Percentiles rank a stretch among this genome's conserved stretches.
Evolutionary conservation across 1,140 invertebrate species (phyloP).

Genomic region (Harpegnathos saltator): DNA sequence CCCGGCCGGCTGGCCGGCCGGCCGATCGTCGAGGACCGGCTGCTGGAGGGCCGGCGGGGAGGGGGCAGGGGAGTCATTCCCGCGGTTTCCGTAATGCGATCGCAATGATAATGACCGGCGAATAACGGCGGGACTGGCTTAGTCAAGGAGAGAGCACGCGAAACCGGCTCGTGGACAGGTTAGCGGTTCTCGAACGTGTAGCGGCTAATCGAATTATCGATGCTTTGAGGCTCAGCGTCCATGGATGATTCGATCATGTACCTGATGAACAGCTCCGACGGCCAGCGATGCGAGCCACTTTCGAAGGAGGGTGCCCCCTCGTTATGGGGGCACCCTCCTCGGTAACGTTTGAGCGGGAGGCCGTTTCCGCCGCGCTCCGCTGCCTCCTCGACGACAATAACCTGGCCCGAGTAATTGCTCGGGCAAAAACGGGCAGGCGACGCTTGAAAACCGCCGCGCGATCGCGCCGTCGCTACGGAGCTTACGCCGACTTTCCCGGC

Average conservation of each 20-base stretch:
- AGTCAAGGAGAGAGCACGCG: conserved; percentile 60
- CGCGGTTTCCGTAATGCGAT: conserved; percentile 24
- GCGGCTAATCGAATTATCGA: conserved; percentile 85
- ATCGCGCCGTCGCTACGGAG: too few relatives aligned
- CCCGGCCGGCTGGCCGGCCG: neutral
- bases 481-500: too few relatives aligned
- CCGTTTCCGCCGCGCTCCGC: conserved; percentile 68
- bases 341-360: conserved; percentile 72
- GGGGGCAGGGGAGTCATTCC: too few relatives aligned
- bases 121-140: conserved; percentile 45
- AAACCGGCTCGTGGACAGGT: conserved; percentile 75
- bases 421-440: conserved; percentile 58
- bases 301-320: conserved; percentile 79
- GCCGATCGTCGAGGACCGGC: neutral
- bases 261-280: conserved; percentile 82
- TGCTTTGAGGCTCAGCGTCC: conserved; percentile 85
- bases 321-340: conserved; percentile 76
- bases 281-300: conserved; percentile 84
- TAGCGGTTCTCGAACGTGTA: conserved; percentile 84
- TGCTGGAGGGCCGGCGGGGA: too few relatives aligned
- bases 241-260: conserved; percentile 85
- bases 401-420: conserved; percentile 58
- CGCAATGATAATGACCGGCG: conserved; percentile 45
- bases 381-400: conserved; percentile 64
- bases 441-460: conserved; percentile 17